Conservation (phyloP, 53 echinoderm and acorn worm species). For the Luidia sarsii region DNA sequence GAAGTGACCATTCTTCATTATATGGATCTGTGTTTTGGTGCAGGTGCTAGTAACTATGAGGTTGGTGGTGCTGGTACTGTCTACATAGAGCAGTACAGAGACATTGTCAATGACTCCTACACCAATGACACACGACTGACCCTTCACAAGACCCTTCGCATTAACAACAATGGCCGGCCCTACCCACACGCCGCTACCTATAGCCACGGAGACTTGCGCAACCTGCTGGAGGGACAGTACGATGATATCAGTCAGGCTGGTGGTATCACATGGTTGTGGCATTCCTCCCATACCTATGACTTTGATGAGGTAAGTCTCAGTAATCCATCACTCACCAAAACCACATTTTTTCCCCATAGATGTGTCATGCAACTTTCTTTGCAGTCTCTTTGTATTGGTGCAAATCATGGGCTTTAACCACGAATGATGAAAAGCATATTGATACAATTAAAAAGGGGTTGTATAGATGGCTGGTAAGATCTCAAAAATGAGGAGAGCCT, state of each 20-base stretch:
- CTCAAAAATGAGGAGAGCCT: no score
- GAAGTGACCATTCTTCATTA: no score
- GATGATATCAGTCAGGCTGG: slow-evolving; percentile 78
- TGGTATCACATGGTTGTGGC: slow-evolving; percentile 90
- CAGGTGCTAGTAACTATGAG: slow-evolving; percentile 59
- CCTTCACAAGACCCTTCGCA: slow-evolving; percentile 72
- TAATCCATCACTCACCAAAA: no score
- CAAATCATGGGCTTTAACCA: no score
- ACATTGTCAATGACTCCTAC: slow-evolving; percentile 10
- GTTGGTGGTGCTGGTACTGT: slow-evolving; percentile 86
- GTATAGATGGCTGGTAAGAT: no score
- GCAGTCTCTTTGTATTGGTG: no score
- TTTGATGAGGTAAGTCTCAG: slow-evolving; percentile 92
- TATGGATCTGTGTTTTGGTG: no score
- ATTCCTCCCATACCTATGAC: slow-evolving; percentile 67
- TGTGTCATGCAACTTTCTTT: no score
- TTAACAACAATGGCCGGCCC: slow-evolving; percentile 76
- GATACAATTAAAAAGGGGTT: no score
- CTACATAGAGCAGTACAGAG: slow-evolving; percentile 68
- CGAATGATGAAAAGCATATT: no score
- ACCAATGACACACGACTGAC: slow-evolving; percentile 23
- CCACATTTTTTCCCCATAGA: no score
- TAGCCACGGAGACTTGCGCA: slow-evolving; percentile 56
- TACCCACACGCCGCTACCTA: slow-evolving; percentile 66
- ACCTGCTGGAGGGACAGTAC: slow-evolving; percentile 74